Conservation (phyloP, 1,140 invertebrate genomes). For the Trigoniulus corallinus region DNA sequence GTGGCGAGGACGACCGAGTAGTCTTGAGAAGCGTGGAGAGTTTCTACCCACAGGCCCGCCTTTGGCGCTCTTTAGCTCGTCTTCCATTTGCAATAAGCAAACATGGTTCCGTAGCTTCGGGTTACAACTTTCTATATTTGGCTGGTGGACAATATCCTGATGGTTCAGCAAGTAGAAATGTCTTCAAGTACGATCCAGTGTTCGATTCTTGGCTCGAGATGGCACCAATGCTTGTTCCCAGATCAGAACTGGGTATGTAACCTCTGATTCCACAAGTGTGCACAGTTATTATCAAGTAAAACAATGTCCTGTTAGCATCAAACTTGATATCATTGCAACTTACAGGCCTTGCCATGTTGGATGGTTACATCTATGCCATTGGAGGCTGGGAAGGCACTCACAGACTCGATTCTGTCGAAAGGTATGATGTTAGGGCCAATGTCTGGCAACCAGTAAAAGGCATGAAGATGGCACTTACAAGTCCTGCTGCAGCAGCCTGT, state of each 20-base stretch:
- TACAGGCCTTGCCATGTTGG: constrained; percentile 43
- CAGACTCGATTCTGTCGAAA: constrained; percentile 57
- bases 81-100: constrained; percentile 35
- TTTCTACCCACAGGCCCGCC: constrained; percentile 27
- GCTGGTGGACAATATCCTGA: constrained; percentile 40
- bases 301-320: no score
- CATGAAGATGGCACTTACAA: constrained; percentile 32
- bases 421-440: constrained; percentile 44
- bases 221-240: constrained; percentile 30
- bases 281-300: not conserved
- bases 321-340: not conserved
- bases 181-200: constrained; percentile 37
- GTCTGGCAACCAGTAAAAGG: constrained; percentile 27
- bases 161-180: constrained; percentile 30
- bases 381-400: constrained; percentile 69
- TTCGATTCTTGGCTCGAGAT: constrained; percentile 36
- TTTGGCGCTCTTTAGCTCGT: constrained; percentile 27
- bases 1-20: constrained; percentile 39
- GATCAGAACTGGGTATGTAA: constrained; percentile 32
- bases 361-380: constrained; percentile 49
- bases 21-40: constrained; percentile 36
- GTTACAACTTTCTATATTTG: constrained; percentile 36
- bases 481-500: constrained; percentile 31
- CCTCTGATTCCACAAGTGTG: not conserved
- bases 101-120: constrained; percentile 35